Percentiles rank a stretch among this genome's conserved stretches.
These are phyloP conservation scores for Tachysurus vachellii DNA, from an alignment of 2,113 vertebrate genomes.

Conservation along the genomic window DNA sequence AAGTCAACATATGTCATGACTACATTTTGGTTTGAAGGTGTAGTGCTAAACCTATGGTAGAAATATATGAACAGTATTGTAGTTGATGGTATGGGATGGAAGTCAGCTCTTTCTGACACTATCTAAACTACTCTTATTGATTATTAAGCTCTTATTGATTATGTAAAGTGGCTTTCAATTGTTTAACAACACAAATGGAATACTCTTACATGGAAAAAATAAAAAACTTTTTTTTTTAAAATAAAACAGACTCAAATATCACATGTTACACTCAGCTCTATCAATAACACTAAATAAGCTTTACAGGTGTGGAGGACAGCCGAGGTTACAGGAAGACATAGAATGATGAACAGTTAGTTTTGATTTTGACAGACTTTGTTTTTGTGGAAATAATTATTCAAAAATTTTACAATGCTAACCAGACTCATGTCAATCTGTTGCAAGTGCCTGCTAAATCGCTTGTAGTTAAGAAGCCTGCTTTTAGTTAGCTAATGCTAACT, in stretches of 20 bases:
- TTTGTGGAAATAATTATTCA: not conserved
- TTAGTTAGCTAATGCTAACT: not conserved
- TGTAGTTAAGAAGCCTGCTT: not conserved
- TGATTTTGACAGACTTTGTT: not conserved
- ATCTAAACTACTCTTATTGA: not conserved
- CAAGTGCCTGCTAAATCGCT: not conserved
- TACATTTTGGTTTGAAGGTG: not conserved
- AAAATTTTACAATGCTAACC: too few relatives aligned
- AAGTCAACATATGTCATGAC: not conserved
- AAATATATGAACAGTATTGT: not conserved
- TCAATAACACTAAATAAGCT: not conserved
- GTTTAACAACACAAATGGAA: not conserved
- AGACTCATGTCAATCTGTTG: too few relatives aligned
- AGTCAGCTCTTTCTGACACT: not conserved
- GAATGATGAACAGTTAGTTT: not conserved
- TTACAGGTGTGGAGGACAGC: not conserved
- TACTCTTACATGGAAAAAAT: not conserved
- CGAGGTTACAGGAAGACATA: not conserved
- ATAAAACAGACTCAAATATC: not conserved
- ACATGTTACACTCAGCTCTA: not conserved
- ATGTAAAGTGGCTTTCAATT: not conserved
- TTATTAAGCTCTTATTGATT: not conserved
- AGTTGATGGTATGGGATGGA: not conserved
- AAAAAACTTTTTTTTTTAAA: not conserved
- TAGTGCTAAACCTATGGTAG: not conserved